phyloP scores from a whole-genome alignment of 2,113 vertebrate genomes.

The Tragelaphus scriptus region DNA sequence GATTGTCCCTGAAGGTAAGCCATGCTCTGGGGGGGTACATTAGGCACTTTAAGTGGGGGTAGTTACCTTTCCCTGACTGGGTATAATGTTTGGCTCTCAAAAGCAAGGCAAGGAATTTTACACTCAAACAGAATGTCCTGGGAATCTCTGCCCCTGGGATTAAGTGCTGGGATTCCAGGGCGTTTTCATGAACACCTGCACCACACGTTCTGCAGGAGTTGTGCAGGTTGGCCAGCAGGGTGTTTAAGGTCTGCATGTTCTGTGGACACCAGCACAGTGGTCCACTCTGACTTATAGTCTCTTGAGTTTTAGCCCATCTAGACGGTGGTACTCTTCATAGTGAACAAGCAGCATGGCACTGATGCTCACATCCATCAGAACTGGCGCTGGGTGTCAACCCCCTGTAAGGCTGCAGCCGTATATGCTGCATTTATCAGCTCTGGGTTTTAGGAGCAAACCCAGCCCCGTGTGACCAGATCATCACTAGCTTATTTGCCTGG shows the following conservation, averaged over 20 bases:
- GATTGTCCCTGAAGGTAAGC: conserved; percentile 42
- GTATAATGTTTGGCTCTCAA: not conserved
- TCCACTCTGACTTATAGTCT: not conserved
- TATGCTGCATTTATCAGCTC: not conserved
- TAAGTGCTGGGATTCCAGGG: not conserved
- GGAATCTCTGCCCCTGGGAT: not conserved
- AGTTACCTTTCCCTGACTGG: not conserved
- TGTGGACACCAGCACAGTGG: accelerated
- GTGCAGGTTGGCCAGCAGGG: not conserved
- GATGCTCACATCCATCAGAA: not conserved
- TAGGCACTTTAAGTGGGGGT: conserved; percentile 48
- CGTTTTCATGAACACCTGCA: not conserved
- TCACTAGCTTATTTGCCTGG: not conserved
- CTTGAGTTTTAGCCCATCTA: not conserved
- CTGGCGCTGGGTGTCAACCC: not conserved
- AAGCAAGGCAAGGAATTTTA: not conserved
- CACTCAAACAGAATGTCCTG: not conserved
- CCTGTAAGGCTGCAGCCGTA: accelerated
- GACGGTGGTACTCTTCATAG: accelerated
- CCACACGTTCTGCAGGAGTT: not conserved
- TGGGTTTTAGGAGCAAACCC: not conserved
- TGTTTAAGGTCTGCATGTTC: not conserved
- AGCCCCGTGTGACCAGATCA: accelerated
- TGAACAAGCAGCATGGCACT: not conserved
- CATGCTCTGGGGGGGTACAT: not conserved